Conservation (phyloP, 1,140 invertebrate genomes). For the Dufourea novaeangliae region DNA sequence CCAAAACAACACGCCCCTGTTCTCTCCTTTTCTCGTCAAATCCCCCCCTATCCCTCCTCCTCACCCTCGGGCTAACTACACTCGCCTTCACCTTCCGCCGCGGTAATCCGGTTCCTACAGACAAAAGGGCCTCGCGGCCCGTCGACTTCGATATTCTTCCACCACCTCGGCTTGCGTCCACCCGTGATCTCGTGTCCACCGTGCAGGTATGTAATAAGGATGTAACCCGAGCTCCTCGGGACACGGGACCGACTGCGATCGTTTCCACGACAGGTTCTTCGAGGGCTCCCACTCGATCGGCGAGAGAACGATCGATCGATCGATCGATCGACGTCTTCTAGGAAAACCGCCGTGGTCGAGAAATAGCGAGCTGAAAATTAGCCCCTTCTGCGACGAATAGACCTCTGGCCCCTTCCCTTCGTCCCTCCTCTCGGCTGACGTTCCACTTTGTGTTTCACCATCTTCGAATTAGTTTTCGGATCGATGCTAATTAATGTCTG, state of each 20-base stretch:
- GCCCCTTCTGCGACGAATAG: no score
- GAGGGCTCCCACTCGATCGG: constrained; percentile 45
- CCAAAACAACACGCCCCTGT: constrained; percentile 70
- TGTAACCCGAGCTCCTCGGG: constrained; percentile 79
- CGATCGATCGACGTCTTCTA: constrained; percentile 52
- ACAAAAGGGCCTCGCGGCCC: constrained; percentile 78
- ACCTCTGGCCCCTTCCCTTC: neutral
- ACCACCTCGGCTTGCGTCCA: constrained; percentile 48
- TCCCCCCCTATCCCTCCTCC: no score
- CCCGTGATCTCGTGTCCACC: constrained; percentile 70
- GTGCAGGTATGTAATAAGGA: constrained; percentile 68
- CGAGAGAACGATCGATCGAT: no score
- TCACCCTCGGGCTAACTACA: constrained; percentile 4
- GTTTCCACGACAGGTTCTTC: constrained; percentile 72
- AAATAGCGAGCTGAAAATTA: constrained; percentile 20
- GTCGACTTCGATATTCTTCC: constrained; percentile 77
- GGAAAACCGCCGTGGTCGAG: constrained; percentile 34
- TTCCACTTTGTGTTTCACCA: neutral
- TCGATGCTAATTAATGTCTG: neutral
- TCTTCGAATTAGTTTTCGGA: neutral
- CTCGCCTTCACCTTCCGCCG: constrained; percentile 32
- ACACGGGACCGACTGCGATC: constrained; percentile 64
- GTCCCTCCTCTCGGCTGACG: neutral
- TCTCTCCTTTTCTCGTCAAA: neutral
- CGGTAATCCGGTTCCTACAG: constrained; percentile 79